Base-by-base conservation (phyloP, 2,888 invertebrate species). In the Pseudococcus jackbeardsleyi region DNA sequence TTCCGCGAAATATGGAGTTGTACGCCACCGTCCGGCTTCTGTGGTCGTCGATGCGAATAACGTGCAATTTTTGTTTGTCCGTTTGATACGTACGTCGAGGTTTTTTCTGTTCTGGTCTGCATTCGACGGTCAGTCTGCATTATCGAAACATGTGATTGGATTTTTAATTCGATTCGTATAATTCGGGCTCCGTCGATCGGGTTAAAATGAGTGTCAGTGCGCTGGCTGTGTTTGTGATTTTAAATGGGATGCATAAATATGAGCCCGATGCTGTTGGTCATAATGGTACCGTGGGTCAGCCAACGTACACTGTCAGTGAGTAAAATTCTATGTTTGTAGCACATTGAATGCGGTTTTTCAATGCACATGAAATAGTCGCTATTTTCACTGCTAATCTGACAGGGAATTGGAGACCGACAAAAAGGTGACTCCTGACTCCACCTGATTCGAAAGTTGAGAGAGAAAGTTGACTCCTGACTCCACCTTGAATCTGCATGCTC, bases 121-220 rank as follows among this genome's bases (percentile, higher is more conserved):
- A 17, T 82, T 82, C 79, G 46, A 72, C 33, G 46, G 19, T 19
- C 42, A n/a, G 1, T 82, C 17, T 6, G 8, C 8, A 33, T 33
- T 46, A 19, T 33, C 11, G n/a, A 42, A 46, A 82, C 19, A 82
- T 46, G 79, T 46, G 79, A 82, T 82, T 46, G 17, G 39, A 46
- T 82, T 46, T 42, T 6, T 1, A 17, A 11, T 19, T 9, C 9
- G 42, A 33, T 72, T 72, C 9, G 4, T 33, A 7, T 26, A 12
- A 19, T 8, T 12, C 22, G 26, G 22, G 0, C 0, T 79, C 59
- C 17, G 3, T 8, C 22, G 64, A 9, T 3, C 19, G n/a, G 6
- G 11, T 42, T 7, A 82, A 82, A 82, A 87, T 87, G 87, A 77
- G 77, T 48, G 72, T 87, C 46, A 87, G 77, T 33, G 87, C 87